Conservation (phyloP, 2,888 invertebrate genomes). For the Eupithecia vulgata region DNA sequence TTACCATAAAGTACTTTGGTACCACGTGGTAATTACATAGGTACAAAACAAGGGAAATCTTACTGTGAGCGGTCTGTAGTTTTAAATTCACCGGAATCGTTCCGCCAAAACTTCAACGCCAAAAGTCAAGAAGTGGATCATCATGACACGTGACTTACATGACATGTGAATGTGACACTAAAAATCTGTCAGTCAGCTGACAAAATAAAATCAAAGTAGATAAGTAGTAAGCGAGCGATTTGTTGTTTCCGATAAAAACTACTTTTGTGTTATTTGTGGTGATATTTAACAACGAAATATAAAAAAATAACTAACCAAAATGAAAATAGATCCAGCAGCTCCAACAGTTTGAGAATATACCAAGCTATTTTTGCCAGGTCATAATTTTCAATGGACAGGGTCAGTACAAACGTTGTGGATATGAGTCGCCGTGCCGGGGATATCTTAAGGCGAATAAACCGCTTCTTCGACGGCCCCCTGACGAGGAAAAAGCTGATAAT, state of each 20-base stretch:
- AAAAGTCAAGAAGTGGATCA: too few relatives aligned
- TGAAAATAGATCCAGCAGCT: constrained; percentile 13
- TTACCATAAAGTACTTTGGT: too few relatives aligned
- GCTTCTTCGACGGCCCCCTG: constrained; percentile 76
- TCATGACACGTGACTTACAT: not conserved
- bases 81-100: too few relatives aligned
- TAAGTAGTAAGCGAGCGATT: too few relatives aligned
- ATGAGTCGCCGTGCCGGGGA: constrained; percentile 78
- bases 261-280: not conserved
- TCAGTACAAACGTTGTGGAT: constrained; percentile 64
- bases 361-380: not conserved
- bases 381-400: constrained; percentile 68
- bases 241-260: not conserved
- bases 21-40: too few relatives aligned
- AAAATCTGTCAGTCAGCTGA: not conserved
- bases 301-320: constrained; percentile 8
- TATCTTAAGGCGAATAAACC: constrained; percentile 72
- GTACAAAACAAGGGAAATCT: too few relatives aligned
- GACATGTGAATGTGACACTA: not conserved
- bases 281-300: not conserved
- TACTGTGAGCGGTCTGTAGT: too few relatives aligned
- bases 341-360: not conserved
- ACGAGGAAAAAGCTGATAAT: constrained; percentile 80
- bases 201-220: not conserved
- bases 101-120: too few relatives aligned